Percentiles rank a stretch among this genome's conserved stretches.
Conservation (phyloP, 2,113 vertebrate species). For the Himantopus leucocephalus region DNA sequence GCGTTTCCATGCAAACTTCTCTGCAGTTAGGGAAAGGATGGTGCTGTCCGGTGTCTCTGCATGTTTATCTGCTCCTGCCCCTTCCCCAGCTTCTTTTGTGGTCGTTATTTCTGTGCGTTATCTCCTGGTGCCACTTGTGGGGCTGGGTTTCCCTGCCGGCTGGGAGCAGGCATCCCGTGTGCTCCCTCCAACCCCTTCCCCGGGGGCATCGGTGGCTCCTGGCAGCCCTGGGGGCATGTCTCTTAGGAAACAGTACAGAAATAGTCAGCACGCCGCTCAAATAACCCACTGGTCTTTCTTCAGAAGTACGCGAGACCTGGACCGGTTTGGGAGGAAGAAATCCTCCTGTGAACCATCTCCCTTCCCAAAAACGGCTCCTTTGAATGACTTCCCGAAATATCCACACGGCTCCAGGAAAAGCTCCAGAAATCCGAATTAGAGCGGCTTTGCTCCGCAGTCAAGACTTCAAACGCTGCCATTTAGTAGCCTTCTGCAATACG, state of each 20-base stretch:
- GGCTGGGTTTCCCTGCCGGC: neutral
- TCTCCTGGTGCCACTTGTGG: neutral
- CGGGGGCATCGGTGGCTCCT: fast-evolving
- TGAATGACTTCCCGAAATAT: neutral
- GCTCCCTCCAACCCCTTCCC: neutral
- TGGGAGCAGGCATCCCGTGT: neutral
- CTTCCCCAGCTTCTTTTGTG: neutral
- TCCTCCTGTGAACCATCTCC: neutral
- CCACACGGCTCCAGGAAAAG: neutral
- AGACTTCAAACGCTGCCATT: neutral
- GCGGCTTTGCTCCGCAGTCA: neutral
- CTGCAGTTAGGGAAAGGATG: neutral
- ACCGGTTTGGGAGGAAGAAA: neutral
- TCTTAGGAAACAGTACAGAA: neutral
- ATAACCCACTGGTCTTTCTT: neutral
- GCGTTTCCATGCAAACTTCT: neutral
- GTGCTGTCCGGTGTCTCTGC: neutral
- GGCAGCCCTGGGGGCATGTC: neutral
- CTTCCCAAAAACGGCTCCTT: neutral
- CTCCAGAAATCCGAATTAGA: neutral
- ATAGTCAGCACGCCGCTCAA: neutral
- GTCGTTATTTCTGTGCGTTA: neutral
- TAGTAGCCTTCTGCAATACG: neutral
- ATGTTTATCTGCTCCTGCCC: neutral
- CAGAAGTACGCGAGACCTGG: neutral